Evolutionary conservation across 2,888 invertebrate genomes (phyloP).

Genomic region (Ormia ochracea): DNA sequence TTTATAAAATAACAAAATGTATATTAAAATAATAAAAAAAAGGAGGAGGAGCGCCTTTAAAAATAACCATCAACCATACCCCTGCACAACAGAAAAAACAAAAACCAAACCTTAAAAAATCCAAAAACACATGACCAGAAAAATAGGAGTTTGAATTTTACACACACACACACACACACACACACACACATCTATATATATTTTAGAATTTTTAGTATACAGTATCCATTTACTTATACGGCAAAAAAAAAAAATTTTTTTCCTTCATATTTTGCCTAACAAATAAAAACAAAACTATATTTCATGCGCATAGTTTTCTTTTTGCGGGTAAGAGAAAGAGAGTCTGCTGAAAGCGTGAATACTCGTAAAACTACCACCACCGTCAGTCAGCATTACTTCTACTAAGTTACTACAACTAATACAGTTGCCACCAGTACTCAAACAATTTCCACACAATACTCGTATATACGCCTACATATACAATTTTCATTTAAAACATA

Average conservation of each 20-base stretch:
- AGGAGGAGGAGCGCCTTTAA: conserved; percentile 29
- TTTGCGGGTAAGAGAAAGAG: conserved; percentile 43
- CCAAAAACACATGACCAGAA: conserved; percentile 33
- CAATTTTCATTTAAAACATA: neutral
- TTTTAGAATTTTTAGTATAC: conserved; percentile 7
- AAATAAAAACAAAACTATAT: conserved; percentile 37
- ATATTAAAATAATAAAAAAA: conserved; percentile 11
- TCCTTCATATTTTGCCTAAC: neutral
- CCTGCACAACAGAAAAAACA: neutral
- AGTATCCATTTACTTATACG: conserved; percentile 48
- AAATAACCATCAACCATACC: neutral
- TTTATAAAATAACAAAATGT: conserved; percentile 4
- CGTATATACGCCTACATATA: no score
- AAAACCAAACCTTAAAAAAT: neutral
- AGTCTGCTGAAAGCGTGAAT: neutral
- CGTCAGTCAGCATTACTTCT: neutral
- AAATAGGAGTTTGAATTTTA: conserved; percentile 13
- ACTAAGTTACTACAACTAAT: neutral
- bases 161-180: neutral
- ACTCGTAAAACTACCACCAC: conserved; percentile 40
- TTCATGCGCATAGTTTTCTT: conserved; percentile 48
- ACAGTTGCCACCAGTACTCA: conserved; percentile 7
- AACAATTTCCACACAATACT: conserved; percentile 20
- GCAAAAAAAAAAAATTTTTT: no score
- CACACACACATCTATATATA: neutral